Evolutionary conservation across 2,888 invertebrate species (phyloP).

Genomic region (Drosophila pegasa): DNA sequence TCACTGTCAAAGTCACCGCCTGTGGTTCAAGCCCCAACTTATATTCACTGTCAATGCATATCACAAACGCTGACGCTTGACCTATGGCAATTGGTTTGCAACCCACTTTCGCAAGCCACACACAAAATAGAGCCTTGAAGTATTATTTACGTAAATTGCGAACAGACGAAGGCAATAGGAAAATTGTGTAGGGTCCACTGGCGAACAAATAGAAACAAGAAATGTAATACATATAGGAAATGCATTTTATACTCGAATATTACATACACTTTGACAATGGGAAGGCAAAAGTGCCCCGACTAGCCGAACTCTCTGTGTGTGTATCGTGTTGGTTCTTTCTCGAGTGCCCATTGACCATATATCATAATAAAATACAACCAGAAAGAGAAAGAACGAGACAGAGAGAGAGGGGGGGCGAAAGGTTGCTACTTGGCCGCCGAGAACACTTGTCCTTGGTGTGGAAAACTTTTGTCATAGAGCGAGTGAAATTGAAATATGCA

Average conservation of each 20-base stretch:
- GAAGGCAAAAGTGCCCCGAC: conserved; percentile 13
- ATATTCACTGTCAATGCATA: conserved; percentile 43
- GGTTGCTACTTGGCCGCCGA: conserved; percentile 38
- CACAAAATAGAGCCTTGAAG: conserved; percentile 51
- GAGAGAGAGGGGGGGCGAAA: conserved; percentile 18
- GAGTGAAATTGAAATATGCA: conserved; percentile 74
- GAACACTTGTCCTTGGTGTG: conserved; percentile 73
- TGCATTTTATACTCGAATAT: conserved; percentile 45
- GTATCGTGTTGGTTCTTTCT: conserved; percentile 2
- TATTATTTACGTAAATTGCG: conserved; percentile 57
- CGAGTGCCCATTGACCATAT: conserved; percentile 44
- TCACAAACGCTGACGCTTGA: conserved; percentile 48
- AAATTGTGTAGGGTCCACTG: conserved; percentile 42
- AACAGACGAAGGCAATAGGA: conserved; percentile 2
- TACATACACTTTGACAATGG: conserved; percentile 51
- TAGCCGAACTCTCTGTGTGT: background rate
- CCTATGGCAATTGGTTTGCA: conserved; percentile 46
- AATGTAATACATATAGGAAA: conserved; percentile 40
- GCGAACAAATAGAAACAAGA: conserved; percentile 49
- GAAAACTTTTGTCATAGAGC: conserved; percentile 67
- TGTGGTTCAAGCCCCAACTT: background rate
- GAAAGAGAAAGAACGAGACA: conserved; percentile 17
- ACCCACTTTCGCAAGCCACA: conserved; percentile 9
- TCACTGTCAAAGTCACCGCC: conserved; percentile 3
- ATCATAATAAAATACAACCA: conserved; percentile 53